phyloP scores from a whole-genome alignment of 1,140 invertebrate species.

The Halotydeus destructor region DNA sequence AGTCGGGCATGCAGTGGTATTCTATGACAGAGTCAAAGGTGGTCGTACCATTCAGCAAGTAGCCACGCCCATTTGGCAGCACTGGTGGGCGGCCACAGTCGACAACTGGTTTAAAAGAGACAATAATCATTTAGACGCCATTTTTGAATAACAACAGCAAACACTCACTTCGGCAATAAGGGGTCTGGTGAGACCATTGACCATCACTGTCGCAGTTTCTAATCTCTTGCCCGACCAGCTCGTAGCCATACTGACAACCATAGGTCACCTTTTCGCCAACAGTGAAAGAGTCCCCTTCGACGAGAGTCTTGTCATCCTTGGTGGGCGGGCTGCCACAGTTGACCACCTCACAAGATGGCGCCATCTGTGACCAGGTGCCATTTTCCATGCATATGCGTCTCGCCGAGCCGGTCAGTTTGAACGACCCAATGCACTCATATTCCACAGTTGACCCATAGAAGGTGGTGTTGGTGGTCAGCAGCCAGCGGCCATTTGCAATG shows the following conservation, averaged over 20 bases:
- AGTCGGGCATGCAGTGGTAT: constrained; percentile 68
- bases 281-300: constrained; percentile 38
- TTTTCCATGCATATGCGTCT: constrained; percentile 44
- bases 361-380: constrained; percentile 47
- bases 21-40: constrained; percentile 56
- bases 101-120: constrained; percentile 34
- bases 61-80: constrained; percentile 62
- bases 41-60: constrained; percentile 59
- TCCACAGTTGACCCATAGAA: constrained; percentile 61
- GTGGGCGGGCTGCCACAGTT: constrained; percentile 16
- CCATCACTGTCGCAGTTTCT: constrained; percentile 53
- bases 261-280: constrained; percentile 56
- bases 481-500: constrained; percentile 18
- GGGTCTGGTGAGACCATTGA: constrained; percentile 53
- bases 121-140: too few relatives aligned
- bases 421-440: constrained; percentile 62
- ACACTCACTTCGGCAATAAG: constrained; percentile 54
- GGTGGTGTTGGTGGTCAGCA: constrained; percentile 27
- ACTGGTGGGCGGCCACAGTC: constrained; percentile 49
- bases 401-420: constrained; percentile 37
- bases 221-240: constrained; percentile 53
- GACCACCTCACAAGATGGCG: constrained; percentile 40
- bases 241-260: constrained; percentile 53
- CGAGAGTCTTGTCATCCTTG: constrained; percentile 22
- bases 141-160: too few relatives aligned